Conservation (phyloP, 2,888 invertebrate genomes). For the Alloscopus bannaensis region DNA sequence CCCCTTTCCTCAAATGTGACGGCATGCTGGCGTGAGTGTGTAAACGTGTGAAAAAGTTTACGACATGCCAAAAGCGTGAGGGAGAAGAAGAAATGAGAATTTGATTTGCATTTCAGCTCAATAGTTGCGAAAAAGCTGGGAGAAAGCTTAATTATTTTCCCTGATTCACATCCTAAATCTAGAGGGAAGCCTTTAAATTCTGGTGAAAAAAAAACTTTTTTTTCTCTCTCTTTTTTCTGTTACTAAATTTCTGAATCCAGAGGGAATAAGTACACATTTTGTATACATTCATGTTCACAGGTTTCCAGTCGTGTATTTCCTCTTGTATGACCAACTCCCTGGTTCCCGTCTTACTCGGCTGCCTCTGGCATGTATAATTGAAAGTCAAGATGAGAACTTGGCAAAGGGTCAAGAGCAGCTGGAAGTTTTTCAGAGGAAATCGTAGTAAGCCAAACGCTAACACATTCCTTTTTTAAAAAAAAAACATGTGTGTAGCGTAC, state of each 20-base stretch:
- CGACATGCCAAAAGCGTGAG: background rate
- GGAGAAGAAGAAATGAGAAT: conserved; percentile 31
- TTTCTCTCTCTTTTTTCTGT: background rate
- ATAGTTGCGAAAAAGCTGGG: conserved; percentile 11
- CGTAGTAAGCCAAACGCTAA: too few relatives aligned
- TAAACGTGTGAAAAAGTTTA: background rate
- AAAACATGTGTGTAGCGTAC: too few relatives aligned
- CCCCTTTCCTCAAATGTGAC: too few relatives aligned
- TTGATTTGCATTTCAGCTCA: conserved; percentile 50
- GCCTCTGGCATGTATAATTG: background rate
- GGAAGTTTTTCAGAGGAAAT: conserved; percentile 31
- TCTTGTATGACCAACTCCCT: conserved; percentile 2
- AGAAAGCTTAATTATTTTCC: conserved; percentile 56
- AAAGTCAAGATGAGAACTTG: conserved; percentile 32
- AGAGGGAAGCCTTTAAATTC: too few relatives aligned
- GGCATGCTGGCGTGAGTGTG: too few relatives aligned
- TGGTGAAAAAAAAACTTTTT: background rate
- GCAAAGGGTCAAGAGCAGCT: conserved; percentile 61
- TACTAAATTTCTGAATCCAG: background rate
- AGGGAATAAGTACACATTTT: background rate
- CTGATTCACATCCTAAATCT: too few relatives aligned
- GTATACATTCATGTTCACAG: background rate
- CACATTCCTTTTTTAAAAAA: background rate
- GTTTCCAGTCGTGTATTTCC: background rate
- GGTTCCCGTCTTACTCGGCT: background rate